These are phyloP conservation scores for Neoitamus cyanurus DNA, from an alignment of 2,888 invertebrate genomes.

Conservation along the genomic window DNA sequence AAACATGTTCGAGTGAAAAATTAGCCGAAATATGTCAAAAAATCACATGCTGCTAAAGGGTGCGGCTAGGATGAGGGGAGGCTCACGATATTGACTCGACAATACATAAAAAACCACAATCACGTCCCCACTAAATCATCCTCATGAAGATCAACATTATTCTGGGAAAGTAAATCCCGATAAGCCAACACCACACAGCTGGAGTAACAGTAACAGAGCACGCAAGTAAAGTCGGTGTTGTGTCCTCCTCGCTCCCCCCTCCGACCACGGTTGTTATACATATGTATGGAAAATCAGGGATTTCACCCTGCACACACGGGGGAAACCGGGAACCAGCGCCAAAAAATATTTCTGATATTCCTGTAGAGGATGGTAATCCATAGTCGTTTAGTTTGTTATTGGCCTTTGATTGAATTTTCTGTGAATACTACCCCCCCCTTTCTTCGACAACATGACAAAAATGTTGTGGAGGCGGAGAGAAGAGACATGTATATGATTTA, in stretches of 20 bases:
- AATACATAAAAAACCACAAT: slow-evolving; percentile 27
- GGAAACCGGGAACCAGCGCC: neutral
- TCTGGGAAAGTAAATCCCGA: slow-evolving; percentile 37
- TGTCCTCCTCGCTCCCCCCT: neutral
- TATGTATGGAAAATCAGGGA: neutral
- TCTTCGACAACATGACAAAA: slow-evolving; percentile 12
- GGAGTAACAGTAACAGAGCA: slow-evolving; percentile 13
- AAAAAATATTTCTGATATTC: neutral
- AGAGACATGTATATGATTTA: slow-evolving; percentile 6
- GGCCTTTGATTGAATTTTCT: slow-evolving; percentile 45
- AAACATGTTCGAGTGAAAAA: slow-evolving; percentile 3
- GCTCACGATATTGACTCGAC: slow-evolving; percentile 10
- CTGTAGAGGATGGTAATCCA: neutral
- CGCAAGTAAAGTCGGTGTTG: neutral
- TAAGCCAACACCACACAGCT: slow-evolving; percentile 35
- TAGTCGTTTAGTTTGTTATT: slow-evolving; percentile 46
- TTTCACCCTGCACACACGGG: neutral
- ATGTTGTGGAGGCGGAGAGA: neutral
- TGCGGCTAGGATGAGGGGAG: neutral
- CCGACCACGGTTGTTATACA: neutral
- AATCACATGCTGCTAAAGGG: neutral
- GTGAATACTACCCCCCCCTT: slow-evolving; percentile 8
- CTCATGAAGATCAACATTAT: slow-evolving; percentile 42
- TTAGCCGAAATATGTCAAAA: slow-evolving; percentile 31
- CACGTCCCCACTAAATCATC: slow-evolving; percentile 42